Base-by-base conservation (phyloP, 2,888 invertebrate genomes). In the Eumacrocentrus americanus region DNA sequence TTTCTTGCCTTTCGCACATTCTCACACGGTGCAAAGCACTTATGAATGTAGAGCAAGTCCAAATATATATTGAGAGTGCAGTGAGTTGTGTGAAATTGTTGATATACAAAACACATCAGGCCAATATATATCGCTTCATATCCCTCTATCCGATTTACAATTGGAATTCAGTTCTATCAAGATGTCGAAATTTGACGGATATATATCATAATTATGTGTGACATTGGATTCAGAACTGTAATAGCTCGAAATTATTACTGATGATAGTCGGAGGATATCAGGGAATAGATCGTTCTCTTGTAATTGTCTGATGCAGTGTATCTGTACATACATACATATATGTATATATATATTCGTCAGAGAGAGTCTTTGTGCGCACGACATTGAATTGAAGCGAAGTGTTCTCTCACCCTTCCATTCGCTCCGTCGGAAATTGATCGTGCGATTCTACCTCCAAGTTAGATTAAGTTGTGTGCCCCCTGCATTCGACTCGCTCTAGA, bases 391-490 rank as follows among this genome's bases (percentile, higher is more conserved):
- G 40, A 53, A 22, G 51, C 22, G 20, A 34, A 38, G 52, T 50
- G 16, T 42, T 53, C 40, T 25, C 52, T 25, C 14, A 23, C 2
- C 42, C 12, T 37, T 37, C 20, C 51, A 34, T 37, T 37, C 16
- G 12, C 51, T 51, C 12, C 20, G 22, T 23, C 52, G 42, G 40
- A 53, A 53, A 53, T 53, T 53, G 52, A 53, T 53, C 42, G 40
- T 53, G 40, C 52, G 16, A 25, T 53, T 53, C 40, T 60, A 61
- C 60, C 63, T 55, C 62, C 64, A 73, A 73, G 66, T 72, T 74
- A 70, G 70, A 72, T 74, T 72, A 72, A 72, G 71, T 72, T 72
- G 71, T 71, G 67, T 67, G 66, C 63, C 20, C 58, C 64, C 64
- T 61, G 64, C 65, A 62, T 64, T 60, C 55, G 58, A 48, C 57